A percentile compares a stretch with the other conserved stretches of the same genome.
These are phyloP conservation scores for Brachyptera risi DNA, from an alignment of 2,888 invertebrate species.

Conservation along the genomic window DNA sequence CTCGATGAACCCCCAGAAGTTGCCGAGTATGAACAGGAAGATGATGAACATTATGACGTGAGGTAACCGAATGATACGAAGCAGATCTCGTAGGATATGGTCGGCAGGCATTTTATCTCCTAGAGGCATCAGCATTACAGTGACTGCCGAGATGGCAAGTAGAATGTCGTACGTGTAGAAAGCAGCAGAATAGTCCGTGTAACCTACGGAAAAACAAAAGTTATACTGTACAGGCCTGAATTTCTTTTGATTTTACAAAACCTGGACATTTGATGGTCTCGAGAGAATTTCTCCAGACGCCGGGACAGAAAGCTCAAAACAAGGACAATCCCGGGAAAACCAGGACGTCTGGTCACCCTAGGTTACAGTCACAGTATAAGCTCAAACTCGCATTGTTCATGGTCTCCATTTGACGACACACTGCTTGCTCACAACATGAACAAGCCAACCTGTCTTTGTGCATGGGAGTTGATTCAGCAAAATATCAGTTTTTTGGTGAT, in stretches of 20 bases:
- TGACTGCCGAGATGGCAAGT: slow-evolving; percentile 65
- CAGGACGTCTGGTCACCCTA: too few species aligned
- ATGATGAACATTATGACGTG: slow-evolving; percentile 76
- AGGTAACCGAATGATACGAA: slow-evolving; percentile 70
- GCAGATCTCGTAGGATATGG: slow-evolving; percentile 69
- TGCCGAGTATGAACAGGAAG: slow-evolving; percentile 76
- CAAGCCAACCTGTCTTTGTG: too few species aligned
- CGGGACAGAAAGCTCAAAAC: too few species aligned
- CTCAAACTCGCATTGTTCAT: too few species aligned
- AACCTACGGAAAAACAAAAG: slow-evolving; percentile 59
- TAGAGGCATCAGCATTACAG: slow-evolving; percentile 72
- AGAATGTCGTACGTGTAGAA: slow-evolving; percentile 77
- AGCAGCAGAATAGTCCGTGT: slow-evolving; percentile 84
- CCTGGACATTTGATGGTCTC: too few species aligned
- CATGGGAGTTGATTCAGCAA: too few species aligned
- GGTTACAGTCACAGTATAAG: too few species aligned
- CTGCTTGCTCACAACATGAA: too few species aligned
- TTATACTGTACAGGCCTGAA: not conserved
- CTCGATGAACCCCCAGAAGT: slow-evolving; percentile 86
- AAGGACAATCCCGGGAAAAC: too few species aligned
- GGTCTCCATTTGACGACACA: too few species aligned
- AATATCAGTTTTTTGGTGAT: too few species aligned
- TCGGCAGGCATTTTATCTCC: slow-evolving; percentile 74
- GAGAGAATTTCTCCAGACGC: too few species aligned
- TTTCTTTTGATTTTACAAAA: not conserved